Conservation (phyloP, 2,797 vertebrate species). For the Lagocephalus sceleratus region DNA sequence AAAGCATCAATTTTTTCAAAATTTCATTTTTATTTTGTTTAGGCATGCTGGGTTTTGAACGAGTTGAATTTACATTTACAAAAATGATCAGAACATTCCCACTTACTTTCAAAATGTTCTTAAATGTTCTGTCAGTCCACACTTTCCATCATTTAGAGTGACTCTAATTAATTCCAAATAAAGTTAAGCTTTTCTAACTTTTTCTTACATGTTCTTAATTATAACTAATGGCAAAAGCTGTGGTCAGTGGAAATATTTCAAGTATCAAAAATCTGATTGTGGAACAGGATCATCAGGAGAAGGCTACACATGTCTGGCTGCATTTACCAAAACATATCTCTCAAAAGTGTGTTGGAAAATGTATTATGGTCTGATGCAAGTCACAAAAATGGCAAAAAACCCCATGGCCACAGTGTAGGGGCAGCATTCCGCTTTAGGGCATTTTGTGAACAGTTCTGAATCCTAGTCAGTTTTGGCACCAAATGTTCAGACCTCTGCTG, state of each 20-base stretch:
- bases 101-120: background rate
- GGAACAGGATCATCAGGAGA: background rate
- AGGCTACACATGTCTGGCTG: background rate
- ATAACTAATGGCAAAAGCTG: too few species aligned
- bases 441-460: background rate
- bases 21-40: too few species aligned
- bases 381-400: background rate
- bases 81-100: background rate
- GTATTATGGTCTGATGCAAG: background rate
- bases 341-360: background rate
- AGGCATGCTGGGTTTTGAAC: too few species aligned
- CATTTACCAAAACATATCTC: too few species aligned
- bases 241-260: background rate
- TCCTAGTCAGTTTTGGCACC: background rate
- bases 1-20: too few species aligned
- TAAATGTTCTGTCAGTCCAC: background rate
- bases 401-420: background rate
- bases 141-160: background rate
- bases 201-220: too few species aligned
- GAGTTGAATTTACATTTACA: too few species aligned
- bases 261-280: background rate
- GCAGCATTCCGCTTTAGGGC: background rate
- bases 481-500: background rate
- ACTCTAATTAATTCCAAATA: background rate
- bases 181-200: too few species aligned